Conservation (phyloP, 2,797 vertebrate species). For the Cuculus canorus region DNA sequence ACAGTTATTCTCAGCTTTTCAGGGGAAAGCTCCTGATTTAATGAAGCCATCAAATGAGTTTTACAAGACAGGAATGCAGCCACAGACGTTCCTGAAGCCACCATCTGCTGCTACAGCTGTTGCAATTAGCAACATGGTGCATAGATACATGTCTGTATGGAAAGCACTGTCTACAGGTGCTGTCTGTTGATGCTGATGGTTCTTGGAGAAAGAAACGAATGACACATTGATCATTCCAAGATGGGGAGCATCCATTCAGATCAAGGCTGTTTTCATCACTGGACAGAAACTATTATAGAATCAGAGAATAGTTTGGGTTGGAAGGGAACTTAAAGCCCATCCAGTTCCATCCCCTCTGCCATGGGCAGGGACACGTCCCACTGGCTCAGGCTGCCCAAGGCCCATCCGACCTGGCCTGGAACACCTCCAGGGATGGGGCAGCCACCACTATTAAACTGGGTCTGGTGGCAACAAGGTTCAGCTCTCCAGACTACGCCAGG, state of each 20-base stretch:
- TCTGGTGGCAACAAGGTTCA: neutral
- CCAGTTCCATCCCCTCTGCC: too few species aligned
- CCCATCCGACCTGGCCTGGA: too few species aligned
- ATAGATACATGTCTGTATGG: neutral
- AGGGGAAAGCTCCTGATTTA: neutral
- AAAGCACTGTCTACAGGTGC: neutral
- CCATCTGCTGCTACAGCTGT: neutral
- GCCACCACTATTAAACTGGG: accelerated
- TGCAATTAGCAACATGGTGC: neutral
- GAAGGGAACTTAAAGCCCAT: too few species aligned
- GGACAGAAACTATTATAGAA: neutral
- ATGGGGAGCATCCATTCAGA: accelerated
- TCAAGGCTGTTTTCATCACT: neutral
- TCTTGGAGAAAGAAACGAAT: neutral
- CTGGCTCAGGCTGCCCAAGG: too few species aligned
- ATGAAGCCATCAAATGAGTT: neutral
- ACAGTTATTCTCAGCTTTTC: neutral
- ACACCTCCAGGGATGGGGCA: too few species aligned
- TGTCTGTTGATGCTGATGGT: neutral
- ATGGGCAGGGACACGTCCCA: too few species aligned
- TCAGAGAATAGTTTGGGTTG: too few species aligned
- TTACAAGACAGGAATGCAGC: neutral
- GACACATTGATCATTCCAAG: neutral
- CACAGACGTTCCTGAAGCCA: neutral
- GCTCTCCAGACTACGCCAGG: neutral